These are phyloP conservation scores for Cydia strobilella DNA, from an alignment of 1,140 invertebrate genomes.

Conservation along the genomic window DNA sequence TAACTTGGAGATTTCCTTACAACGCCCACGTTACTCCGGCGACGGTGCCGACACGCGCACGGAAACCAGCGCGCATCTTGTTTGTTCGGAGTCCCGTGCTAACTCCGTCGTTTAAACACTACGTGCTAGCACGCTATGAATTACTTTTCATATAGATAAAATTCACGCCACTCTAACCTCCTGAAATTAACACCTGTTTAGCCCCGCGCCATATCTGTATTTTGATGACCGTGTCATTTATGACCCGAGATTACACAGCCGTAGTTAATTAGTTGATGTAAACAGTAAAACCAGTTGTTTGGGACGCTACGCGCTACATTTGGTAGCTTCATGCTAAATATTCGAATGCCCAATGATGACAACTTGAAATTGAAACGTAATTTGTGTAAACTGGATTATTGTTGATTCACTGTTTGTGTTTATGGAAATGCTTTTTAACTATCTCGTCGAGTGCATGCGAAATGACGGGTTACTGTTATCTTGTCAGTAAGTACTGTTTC, in stretches of 20 bases:
- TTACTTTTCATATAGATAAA: constrained; percentile 81
- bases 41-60: constrained; percentile 44
- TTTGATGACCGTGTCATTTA: constrained; percentile 52
- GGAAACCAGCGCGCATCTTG: constrained; percentile 53
- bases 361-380: constrained; percentile 26
- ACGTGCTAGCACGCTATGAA: constrained; percentile 75
- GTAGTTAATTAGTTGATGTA: constrained; percentile 42
- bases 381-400: constrained; percentile 33
- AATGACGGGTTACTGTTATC: constrained; percentile 29
- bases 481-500: constrained; percentile 23
- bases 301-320: constrained; percentile 7
- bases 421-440: constrained; percentile 7
- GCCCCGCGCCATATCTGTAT: constrained; percentile 62
- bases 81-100: constrained; percentile 76
- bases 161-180: constrained; percentile 79
- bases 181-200: constrained; percentile 79
- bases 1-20: background rate
- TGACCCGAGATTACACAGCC: constrained; percentile 39
- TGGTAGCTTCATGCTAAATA: constrained; percentile 25
- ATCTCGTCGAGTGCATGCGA: constrained; percentile 27
- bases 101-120: constrained; percentile 78
- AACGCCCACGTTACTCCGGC: constrained; percentile 32
- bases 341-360: constrained; percentile 22
- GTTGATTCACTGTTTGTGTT: constrained; percentile 32
- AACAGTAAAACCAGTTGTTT: constrained; percentile 28